Conservation (phyloP, 1,140 invertebrate genomes). For the Hestina assimilis region DNA sequence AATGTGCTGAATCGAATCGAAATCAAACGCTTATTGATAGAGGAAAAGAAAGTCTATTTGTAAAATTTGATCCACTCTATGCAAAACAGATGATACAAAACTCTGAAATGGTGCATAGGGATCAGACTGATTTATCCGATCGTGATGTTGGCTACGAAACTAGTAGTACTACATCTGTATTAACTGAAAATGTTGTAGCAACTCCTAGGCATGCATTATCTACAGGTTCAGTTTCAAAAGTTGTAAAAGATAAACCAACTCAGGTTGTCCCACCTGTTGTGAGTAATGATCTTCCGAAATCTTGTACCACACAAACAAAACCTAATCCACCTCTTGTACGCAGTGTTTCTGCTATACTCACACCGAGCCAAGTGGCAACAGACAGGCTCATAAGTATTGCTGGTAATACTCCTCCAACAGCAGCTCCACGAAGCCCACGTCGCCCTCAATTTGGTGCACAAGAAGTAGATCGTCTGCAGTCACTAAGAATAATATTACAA, state of each 20-base stretch:
- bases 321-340: conserved; percentile 51
- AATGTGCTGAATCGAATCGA: conserved; percentile 55
- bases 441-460: conserved; percentile 37
- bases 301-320: conserved; percentile 22
- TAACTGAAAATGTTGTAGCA: conserved; percentile 42
- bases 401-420: conserved; percentile 54
- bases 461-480: conserved; percentile 56
- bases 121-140: conserved; percentile 35
- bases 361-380: conserved; percentile 57
- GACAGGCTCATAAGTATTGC: conserved; percentile 61
- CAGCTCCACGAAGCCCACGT: conserved; percentile 53
- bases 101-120: conserved; percentile 29
- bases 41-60: conserved; percentile 79
- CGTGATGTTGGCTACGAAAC: conserved; percentile 67
- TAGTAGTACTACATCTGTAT: conserved; percentile 52
- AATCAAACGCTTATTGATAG: conserved; percentile 58
- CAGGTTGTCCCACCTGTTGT: conserved; percentile 64
- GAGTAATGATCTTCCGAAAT: conserved; percentile 41
- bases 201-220: conserved; percentile 49
- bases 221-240: conserved; percentile 33
- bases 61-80: conserved; percentile 81
- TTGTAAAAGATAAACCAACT: conserved; percentile 55
- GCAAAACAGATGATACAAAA: conserved; percentile 46
- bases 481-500: conserved; percentile 55
- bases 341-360: conserved; percentile 65